A percentile compares a stretch with the other conserved stretches of the same genome.
These are phyloP conservation scores for Ranitomeya variabilis DNA, from an alignment of 2,113 vertebrate genomes.

Conservation along the genomic window DNA sequence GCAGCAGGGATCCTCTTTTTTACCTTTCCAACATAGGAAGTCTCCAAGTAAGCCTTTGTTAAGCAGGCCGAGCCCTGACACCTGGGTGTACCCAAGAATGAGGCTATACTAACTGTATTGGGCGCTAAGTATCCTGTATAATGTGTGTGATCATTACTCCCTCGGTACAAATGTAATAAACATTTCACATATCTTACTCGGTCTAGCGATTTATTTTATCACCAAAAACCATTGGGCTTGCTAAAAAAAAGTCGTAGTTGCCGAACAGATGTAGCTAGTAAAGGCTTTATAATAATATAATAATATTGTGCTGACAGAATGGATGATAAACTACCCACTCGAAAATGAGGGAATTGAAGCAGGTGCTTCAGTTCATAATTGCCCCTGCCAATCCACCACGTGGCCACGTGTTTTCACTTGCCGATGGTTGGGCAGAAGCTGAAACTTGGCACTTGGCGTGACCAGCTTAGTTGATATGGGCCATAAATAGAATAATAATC, in stretches of 20 bases:
- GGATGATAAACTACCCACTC: no score
- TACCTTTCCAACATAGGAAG: constrained; percentile 51
- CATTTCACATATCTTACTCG: background rate
- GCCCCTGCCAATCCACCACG: no score
- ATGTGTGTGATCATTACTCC: background rate
- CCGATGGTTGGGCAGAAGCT: no score
- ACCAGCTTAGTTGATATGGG: background rate
- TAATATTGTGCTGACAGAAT: no score
- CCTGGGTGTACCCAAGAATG: constrained; percentile 82
- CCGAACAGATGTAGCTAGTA: no score
- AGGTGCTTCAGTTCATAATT: no score
- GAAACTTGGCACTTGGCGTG: background rate
- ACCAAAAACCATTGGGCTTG: no score
- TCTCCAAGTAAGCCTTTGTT: constrained; percentile 56
- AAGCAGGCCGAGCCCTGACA: constrained; percentile 67
- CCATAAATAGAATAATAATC: background rate
- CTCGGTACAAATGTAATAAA: constrained; percentile 12
- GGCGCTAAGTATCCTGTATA: background rate
- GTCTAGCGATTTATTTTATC: background rate
- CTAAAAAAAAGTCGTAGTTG: no score
- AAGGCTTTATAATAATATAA: no score
- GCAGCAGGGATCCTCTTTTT: constrained; percentile 61
- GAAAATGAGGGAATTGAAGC: no score
- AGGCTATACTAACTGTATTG: constrained; percentile 69
- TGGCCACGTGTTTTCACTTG: no score